Conservation (phyloP, 2,797 vertebrate genomes). For the Oryzias dopingdopingensis region DNA sequence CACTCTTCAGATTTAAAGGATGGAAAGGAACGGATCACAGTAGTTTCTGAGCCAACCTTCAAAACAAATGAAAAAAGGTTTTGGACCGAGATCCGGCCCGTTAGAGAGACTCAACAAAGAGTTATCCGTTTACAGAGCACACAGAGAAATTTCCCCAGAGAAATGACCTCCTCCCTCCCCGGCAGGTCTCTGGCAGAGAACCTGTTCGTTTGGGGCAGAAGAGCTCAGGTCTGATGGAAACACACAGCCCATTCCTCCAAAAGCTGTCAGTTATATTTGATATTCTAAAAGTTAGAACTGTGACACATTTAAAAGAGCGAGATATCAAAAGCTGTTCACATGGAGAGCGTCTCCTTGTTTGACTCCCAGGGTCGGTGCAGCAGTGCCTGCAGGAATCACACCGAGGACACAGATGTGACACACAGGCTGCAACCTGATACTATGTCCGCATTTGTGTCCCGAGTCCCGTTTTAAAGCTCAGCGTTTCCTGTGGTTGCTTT, state of each 20-base stretch:
- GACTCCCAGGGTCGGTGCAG: too few relatives aligned
- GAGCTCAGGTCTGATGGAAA: slow-evolving; percentile 8
- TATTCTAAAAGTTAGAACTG: too few relatives aligned
- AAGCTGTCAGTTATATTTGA: too few relatives aligned
- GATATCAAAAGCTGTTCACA: too few relatives aligned
- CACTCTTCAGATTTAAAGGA: slow-evolving; percentile 5
- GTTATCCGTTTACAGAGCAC: slow-evolving; percentile 1
- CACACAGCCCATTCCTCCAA: background rate
- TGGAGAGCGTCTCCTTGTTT: too few relatives aligned
- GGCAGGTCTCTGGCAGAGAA: background rate
- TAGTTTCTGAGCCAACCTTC: slow-evolving; percentile 10
- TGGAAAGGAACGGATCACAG: slow-evolving; percentile 20
- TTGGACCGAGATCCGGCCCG: slow-evolving; percentile 17
- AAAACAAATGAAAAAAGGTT: slow-evolving; percentile 37
- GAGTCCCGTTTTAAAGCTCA: slow-evolving; percentile 38
- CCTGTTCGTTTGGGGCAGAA: background rate
- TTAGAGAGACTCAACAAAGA: slow-evolving; percentile 14
- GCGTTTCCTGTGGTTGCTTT: slow-evolving; percentile 58
- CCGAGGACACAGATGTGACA: slow-evolving; percentile 23
- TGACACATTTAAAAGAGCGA: too few relatives aligned
- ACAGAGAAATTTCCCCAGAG: background rate
- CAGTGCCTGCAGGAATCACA: background rate
- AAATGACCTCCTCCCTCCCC: background rate
- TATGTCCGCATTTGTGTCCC: slow-evolving; percentile 60
- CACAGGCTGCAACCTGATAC: slow-evolving; percentile 49